These are phyloP conservation scores for Saimiri boliviensis DNA, from an alignment of 2,113 vertebrate species.

Conservation along the genomic window DNA sequence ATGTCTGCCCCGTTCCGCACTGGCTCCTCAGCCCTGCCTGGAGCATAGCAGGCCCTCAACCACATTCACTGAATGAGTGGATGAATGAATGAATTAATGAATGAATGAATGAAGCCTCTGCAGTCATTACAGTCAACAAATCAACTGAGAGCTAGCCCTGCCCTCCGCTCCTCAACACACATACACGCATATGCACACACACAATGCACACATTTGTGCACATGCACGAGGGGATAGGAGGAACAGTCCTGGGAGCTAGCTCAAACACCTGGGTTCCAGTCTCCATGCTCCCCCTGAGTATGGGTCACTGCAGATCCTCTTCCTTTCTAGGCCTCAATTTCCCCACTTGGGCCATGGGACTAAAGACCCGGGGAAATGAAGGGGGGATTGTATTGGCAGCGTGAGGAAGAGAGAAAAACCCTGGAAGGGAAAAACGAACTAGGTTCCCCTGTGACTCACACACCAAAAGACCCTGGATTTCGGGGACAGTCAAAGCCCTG, in stretches of 20 bases:
- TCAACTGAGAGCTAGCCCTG: not conserved
- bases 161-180: not conserved
- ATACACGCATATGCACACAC: not conserved
- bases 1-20: not conserved
- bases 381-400: too few species aligned
- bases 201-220: fast-evolving
- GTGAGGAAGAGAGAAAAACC: too few species aligned
- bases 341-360: not conserved
- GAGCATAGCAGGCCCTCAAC: not conserved
- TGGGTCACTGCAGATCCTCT: not conserved
- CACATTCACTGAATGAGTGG: not conserved
- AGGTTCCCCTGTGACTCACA: too few species aligned
- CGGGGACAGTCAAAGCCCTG: not conserved
- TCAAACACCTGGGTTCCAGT: not conserved
- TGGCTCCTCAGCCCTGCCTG: not conserved
- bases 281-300: too few species aligned
- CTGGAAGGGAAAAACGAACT: not conserved
- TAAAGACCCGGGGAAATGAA: not conserved
- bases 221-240: fast-evolving
- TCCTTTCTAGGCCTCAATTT: not conserved
- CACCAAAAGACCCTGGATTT: not conserved
- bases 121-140: too few species aligned
- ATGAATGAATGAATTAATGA: too few species aligned
- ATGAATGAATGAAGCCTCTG: not conserved
- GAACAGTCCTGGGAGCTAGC: fast-evolving